A percentile compares a stretch with the other conserved stretches of the same genome.
Conservation (phyloP, 2,888 invertebrate species). For the Tortrix viridana region DNA sequence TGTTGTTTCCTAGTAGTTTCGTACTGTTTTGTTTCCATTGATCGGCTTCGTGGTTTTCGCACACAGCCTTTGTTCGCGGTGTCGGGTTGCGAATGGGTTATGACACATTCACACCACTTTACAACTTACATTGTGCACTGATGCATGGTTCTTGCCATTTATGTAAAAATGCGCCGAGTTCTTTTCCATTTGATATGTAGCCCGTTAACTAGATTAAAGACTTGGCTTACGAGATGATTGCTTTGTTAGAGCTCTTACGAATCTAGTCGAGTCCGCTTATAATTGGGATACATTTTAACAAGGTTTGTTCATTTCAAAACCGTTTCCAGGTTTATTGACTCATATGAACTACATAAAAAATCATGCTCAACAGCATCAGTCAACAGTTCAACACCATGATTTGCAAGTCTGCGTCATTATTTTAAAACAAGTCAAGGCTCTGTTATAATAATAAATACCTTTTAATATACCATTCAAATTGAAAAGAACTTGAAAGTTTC, state of each 20-base stretch:
- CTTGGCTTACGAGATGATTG: neutral
- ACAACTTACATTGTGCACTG: conserved; percentile 14
- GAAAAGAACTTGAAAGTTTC: conserved; percentile 22
- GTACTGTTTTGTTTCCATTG: conserved; percentile 50
- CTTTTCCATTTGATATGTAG: conserved; percentile 8
- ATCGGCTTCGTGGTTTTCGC: conserved; percentile 53
- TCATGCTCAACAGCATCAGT: too few species aligned
- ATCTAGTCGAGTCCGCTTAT: neutral
- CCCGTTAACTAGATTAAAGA: neutral
- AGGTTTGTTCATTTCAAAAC: too few species aligned
- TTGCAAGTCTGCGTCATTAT: too few species aligned
- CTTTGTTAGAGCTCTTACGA: neutral
- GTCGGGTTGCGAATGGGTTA: conserved; percentile 51
- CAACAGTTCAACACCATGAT: too few species aligned
- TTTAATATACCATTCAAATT: neutral
- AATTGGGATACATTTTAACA: too few species aligned
- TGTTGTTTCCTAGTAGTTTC: conserved; percentile 22
- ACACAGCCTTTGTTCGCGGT: conserved; percentile 58
- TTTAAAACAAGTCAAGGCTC: too few species aligned
- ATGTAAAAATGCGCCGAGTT: conserved; percentile 20
- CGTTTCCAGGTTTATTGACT: too few species aligned
- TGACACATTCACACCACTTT: conserved; percentile 11
- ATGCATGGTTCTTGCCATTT: conserved; percentile 20
- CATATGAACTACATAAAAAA: too few species aligned
- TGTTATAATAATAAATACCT: too few species aligned